Evolutionary conservation across 1,140 invertebrate genomes (phyloP).

Genomic region (Nixonia krombeini): DNA sequence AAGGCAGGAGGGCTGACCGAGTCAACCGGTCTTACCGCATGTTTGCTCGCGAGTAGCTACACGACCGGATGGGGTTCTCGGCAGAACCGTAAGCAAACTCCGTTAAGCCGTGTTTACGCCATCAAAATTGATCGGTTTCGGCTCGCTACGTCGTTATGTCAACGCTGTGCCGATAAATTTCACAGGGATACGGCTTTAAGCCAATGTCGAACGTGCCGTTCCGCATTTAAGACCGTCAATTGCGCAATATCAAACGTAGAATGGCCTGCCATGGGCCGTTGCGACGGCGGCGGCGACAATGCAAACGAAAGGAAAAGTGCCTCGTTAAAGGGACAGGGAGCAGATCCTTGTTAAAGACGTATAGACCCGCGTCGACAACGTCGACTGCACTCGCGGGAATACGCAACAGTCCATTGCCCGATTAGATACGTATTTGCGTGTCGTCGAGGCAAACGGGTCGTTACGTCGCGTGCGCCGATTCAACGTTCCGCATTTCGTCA

Average conservation of each 20-base stretch:
- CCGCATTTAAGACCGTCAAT: conserved; percentile 1
- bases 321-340: too few species aligned
- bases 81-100: not conserved
- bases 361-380: too few species aligned
- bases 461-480: too few species aligned
- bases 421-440: too few species aligned
- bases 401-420: too few species aligned
- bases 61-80: not conserved
- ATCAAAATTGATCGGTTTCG: conserved; percentile 4
- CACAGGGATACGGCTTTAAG: conserved; percentile 1
- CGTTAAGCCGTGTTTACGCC: not conserved
- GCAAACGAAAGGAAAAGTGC: not conserved
- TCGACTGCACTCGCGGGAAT: too few species aligned
- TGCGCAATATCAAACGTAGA: conserved; percentile 4
- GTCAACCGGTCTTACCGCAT: conserved; percentile 1
- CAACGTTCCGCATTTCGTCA: too few species aligned
- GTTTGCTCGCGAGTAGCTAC: not conserved
- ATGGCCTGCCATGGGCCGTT: not conserved
- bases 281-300: too few species aligned
- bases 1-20: too few species aligned
- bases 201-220: not conserved
- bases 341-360: too few species aligned
- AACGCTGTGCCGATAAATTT: conserved; percentile 5
- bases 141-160: not conserved
- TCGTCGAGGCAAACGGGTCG: too few species aligned